phyloP scores from a whole-genome alignment of 2,113 vertebrate species.

The Dermatemys mawii region DNA sequence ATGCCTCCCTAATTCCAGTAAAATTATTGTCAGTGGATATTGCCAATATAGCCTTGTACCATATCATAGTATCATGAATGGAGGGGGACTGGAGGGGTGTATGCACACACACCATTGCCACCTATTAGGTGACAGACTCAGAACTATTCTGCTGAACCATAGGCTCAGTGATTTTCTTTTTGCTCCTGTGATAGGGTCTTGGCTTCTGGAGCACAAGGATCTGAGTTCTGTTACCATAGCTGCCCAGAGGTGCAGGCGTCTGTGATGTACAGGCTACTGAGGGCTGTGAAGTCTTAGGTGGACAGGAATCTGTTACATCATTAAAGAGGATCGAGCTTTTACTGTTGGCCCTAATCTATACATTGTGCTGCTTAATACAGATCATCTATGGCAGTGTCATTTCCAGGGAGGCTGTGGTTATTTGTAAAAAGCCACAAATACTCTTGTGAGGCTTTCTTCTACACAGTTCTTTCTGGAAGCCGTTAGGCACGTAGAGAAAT shows the following conservation, averaged over 20 bases:
- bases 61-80: neutral
- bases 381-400: slow-evolving; percentile 3
- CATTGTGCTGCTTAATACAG: neutral
- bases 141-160: neutral
- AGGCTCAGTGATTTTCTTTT: slow-evolving; percentile 23
- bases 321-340: neutral
- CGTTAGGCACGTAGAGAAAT: slow-evolving; percentile 26
- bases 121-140: slow-evolving; percentile 6
- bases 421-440: slow-evolving; percentile 41
- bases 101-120: neutral
- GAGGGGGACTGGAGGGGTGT: neutral
- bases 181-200: neutral
- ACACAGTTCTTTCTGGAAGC: neutral
- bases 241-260: neutral
- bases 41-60: neutral
- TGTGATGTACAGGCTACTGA: neutral
- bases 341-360: neutral
- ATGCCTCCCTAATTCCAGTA: neutral
- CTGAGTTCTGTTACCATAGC: neutral
- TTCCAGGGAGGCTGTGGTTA: neutral
- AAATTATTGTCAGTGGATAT: neutral
- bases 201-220: neutral
- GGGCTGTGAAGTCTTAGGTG: neutral
- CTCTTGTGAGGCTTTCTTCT: slow-evolving; percentile 13
- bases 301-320: slow-evolving; percentile 10